Evolutionary conservation across 2,113 vertebrate species (phyloP), one percentile per base, ranked within the genome.

Genomic region (Trochalopteron elliotii): DNA sequence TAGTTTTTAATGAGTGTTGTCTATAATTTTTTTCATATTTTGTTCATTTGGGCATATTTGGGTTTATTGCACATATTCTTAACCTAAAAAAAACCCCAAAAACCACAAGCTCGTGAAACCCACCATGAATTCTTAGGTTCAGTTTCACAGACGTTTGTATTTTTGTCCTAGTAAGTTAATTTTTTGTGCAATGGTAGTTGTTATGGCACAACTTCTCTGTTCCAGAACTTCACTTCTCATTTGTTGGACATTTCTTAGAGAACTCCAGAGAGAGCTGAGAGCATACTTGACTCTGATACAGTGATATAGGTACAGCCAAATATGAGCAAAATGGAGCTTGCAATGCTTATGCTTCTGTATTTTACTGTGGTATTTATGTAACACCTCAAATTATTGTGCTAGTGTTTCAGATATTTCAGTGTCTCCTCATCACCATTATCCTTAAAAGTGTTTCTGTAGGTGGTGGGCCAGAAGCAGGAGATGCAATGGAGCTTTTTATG

Each of bases 391-490:
- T 94, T 87, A 42, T 63, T 70, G 5, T 83, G 74, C 60, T 57
- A 50, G 81, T 63, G 83, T 91, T 96, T 94, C 87, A 93, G 80
- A 82, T 93, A 79, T 88, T 88, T 93, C 72, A 82, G 55, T 94
- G 92, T 95, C 89, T 95, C 70, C 89, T 83, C 91, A 88, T 94
- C 82, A 82, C 63, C 1, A 3, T 42, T 96, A 81, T 77, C 27
- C 18, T 82, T 83, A 53, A 60, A 52, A 60, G 18, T 44, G 7
- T 82, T 89, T 63, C 35, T n/a, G 59, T 21, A 31, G 37, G 42
- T 37, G 65, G 27, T 45, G 69, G 47, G 61, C 69, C 88, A 96
- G 92, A 96, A 94, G 45, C 53, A 88, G 87, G 75, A 91, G 67
- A 65, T 24, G 42, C 37, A 60, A 12, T 40, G 61, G 50, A 67